Evolutionary conservation across 2,888 invertebrate species (phyloP).

Genomic region (Pammene aurita): DNA sequence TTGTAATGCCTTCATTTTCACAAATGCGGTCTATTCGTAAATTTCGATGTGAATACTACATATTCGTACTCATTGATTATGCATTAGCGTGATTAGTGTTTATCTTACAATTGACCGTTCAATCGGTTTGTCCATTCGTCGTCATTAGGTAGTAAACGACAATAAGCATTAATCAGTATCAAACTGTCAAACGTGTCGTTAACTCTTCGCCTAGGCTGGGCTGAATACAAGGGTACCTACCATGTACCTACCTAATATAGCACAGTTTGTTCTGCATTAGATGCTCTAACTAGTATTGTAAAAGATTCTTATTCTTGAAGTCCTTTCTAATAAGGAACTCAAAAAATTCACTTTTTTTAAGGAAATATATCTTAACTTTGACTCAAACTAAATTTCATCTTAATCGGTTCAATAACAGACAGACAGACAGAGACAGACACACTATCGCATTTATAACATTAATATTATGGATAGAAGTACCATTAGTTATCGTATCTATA

Average conservation of each 20-base stretch:
- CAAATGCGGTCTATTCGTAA: slow-evolving; percentile 12
- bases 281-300: no score
- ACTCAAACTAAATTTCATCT: no score
- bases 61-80: slow-evolving; percentile 21
- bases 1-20: not conserved
- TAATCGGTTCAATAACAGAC: no score
- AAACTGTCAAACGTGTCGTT: slow-evolving; percentile 4
- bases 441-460: no score
- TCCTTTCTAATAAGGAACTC: no score
- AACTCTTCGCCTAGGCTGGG: not conserved
- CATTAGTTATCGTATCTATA: no score
- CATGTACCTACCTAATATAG: not conserved
- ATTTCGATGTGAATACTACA: slow-evolving; percentile 9
- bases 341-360: no score
- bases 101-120: slow-evolving; percentile 26
- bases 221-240: no score
- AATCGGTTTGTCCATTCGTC: slow-evolving; percentile 10
- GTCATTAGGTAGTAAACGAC: slow-evolving; percentile 17
- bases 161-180: slow-evolving; percentile 16
- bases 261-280: not conserved
- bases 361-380: no score
- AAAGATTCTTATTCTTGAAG: no score
- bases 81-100: slow-evolving; percentile 28
- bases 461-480: no score
- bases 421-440: no score